Percentiles rank a stretch among this genome's conserved stretches.
Conservation (phyloP, 1,140 invertebrate genomes). For the Ladona fulva region DNA sequence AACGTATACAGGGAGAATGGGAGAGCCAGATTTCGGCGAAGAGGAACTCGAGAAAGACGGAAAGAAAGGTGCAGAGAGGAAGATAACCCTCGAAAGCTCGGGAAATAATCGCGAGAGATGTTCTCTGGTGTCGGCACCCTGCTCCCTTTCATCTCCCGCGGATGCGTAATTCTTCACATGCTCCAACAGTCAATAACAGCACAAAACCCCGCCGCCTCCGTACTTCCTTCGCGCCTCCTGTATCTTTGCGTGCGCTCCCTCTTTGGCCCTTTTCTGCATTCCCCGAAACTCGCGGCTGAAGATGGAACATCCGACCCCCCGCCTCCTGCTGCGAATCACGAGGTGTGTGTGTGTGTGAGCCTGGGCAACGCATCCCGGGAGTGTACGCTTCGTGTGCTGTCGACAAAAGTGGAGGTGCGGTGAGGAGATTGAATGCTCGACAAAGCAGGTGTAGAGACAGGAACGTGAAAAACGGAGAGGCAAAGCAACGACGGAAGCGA, state of each 20-base stretch:
- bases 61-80: neutral
- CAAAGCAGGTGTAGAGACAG: neutral
- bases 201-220: neutral
- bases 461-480: neutral
- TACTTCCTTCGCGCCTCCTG: neutral
- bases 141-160: neutral
- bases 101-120: neutral
- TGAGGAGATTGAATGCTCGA: neutral
- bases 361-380: neutral
- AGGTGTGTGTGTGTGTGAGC: neutral
- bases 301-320: neutral
- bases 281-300: neutral
- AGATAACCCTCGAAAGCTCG: neutral
- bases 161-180: neutral
- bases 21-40: neutral
- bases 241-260: neutral
- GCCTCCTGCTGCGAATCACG: neutral
- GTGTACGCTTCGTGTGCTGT: neutral
- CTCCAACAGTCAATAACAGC: neutral
- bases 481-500: no score
- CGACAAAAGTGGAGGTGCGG: neutral
- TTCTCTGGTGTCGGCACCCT: neutral
- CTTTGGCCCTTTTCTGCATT: neutral
- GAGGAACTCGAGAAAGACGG: neutral
- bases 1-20: neutral